Evolutionary conservation across 2,797 vertebrate species (phyloP), one percentile per base, ranked within the genome.

Genomic region (Esox lucius): DNA sequence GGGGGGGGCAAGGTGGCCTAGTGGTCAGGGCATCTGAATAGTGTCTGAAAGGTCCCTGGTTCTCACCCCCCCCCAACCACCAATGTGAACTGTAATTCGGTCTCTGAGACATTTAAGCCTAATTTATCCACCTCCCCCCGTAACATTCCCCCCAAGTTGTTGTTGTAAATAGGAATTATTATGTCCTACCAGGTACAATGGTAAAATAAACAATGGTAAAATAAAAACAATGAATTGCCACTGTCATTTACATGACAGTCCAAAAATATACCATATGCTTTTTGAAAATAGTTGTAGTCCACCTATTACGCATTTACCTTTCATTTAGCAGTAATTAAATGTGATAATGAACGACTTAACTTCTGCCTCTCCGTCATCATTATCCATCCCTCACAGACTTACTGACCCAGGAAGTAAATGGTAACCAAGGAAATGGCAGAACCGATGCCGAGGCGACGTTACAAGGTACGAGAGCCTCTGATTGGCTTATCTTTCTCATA

Each of bases 391-490:
- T 94, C 94, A 91, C 94, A 96, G 98, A 98, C 81, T 93, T 95
- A 86, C 91, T 96, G 95, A 96, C 95, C 95, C 96, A 96, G 93
- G 97, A 98, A 92, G 93, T 94, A 91, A 96, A 98, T 88, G 95
- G 93, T 93, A 96, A 95, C 94, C 94, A 96, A 93, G 95, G 93
- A 84, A 90, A 94, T 91, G 91, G 94, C 88, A 94, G 94, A 94
- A 94, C 94, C 93, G 95, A 96, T 92, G 92, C 94, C 89, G 95
- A 96, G 93, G 95, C 95, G 93, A 95, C 95, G 94, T 95, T 96
- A 95, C 97, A 97, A 98, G 97, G 97, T 98, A 96, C 91, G 9
- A 12, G 93, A 89, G 92, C 92, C 80, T 33, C 90, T 91, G 91
- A 91, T 92, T 88, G 89, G 91, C 91, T 89, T 91, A 94, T 93